Percentiles rank a stretch among this genome's conserved stretches.
Evolutionary conservation across 2,888 invertebrate species (phyloP).

Genomic region (Adineta ricciae): DNA sequence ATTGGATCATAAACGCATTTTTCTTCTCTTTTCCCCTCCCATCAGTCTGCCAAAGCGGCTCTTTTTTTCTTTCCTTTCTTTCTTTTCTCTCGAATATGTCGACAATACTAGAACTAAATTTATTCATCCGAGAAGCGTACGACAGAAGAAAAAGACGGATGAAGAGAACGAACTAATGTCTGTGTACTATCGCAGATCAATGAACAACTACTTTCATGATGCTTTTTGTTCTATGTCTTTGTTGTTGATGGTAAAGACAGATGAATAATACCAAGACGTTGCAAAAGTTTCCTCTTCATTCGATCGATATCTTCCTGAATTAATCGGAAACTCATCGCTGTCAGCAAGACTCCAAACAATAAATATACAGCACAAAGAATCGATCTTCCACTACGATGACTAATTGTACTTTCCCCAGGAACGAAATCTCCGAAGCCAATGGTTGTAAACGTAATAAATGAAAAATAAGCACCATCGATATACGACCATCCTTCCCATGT

Average conservation of each 20-base stretch:
- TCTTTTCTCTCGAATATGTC: neutral
- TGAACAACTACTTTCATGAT: too few relatives aligned
- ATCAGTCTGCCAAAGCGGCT: neutral
- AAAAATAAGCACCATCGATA: slow-evolving; percentile 35
- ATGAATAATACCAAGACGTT: neutral
- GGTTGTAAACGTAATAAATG: slow-evolving; percentile 35
- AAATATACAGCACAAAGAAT: slow-evolving; percentile 34
- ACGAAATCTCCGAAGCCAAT: slow-evolving; percentile 35
- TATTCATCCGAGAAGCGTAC: neutral
- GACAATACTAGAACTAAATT: too few relatives aligned
- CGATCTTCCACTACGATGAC: slow-evolving; percentile 25
- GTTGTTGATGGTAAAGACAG: neutral
- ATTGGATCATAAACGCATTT: neutral
- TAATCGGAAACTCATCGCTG: slow-evolving; percentile 34
- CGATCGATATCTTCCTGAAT: slow-evolving; percentile 29
- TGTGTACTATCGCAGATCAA: neutral
- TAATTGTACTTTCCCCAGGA: slow-evolving; percentile 30
- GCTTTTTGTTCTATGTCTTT: too few relatives aligned
- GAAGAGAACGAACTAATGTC: too few relatives aligned
- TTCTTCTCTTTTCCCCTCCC: neutral
- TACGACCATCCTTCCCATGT: slow-evolving; percentile 34
- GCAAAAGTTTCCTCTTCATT: neutral
- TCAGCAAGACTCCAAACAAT: slow-evolving; percentile 34
- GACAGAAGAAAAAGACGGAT: neutral
- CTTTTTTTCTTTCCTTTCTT: neutral